phyloP scores from a whole-genome alignment of 1,140 invertebrate species.

The Nasonia giraulti region DNA sequence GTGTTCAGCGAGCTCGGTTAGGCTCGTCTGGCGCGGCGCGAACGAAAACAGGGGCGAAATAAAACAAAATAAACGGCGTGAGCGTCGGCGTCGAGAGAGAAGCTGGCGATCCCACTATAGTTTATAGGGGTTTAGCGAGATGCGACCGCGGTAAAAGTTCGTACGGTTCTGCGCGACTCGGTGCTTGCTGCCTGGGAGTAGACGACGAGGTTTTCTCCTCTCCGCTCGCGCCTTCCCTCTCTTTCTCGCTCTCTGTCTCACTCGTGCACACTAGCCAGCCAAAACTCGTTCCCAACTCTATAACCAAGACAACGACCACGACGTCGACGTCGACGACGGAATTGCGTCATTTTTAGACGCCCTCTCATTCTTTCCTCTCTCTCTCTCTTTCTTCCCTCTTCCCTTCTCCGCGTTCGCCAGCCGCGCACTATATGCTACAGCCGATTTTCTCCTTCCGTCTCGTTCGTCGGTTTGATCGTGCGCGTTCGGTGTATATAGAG shows the following conservation, averaged over 20 bases:
- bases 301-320: constrained; percentile 1
- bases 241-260: constrained; percentile 17
- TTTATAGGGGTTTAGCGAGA: constrained; percentile 53
- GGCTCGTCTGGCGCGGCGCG: constrained; percentile 11
- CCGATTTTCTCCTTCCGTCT: neutral
- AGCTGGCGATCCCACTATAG: constrained; percentile 19
- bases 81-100: constrained; percentile 38
- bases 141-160: constrained; percentile 71
- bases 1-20: constrained; percentile 48
- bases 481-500: neutral
- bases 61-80: constrained; percentile 32
- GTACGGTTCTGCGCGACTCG: constrained; percentile 66
- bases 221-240: neutral
- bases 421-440: neutral
- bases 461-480: neutral
- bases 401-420: neutral
- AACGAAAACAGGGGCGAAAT: constrained; percentile 16
- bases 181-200: constrained; percentile 42
- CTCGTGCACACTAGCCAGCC: neutral
- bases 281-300: neutral
- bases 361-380: constrained; percentile 45
- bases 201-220: constrained; percentile 49
- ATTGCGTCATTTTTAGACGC: constrained; percentile 54
- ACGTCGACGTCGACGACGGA: constrained; percentile 6
- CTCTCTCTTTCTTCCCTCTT: neutral